Conservation (phyloP, 2,113 vertebrate genomes). For the Lethenteron reissneri region DNA sequence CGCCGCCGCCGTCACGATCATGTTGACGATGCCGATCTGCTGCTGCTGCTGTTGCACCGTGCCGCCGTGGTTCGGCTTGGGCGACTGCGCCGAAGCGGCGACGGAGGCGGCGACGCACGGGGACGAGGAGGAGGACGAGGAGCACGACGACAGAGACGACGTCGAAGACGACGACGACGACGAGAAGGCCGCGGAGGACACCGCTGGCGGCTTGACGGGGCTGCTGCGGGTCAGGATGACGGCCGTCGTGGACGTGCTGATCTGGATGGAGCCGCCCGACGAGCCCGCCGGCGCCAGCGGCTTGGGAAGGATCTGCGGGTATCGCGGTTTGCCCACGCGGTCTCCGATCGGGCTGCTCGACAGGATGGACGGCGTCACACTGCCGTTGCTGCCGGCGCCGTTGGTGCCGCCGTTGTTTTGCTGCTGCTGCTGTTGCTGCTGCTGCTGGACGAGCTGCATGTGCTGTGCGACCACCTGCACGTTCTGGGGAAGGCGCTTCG, state of each 20-base stretch:
- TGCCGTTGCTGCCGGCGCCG: neutral
- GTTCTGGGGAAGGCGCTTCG: neutral
- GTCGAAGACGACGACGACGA: no score
- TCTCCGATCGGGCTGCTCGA: slow-evolving; percentile 1
- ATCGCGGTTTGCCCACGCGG: slow-evolving; percentile 3
- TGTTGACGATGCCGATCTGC: no score
- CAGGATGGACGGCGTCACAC: neutral
- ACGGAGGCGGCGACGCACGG: no score
- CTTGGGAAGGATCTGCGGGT: slow-evolving; percentile 6
- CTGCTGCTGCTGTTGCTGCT: slow-evolving; percentile 2
- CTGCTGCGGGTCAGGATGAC: neutral
- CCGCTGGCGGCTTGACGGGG: neutral
- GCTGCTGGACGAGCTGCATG: neutral
- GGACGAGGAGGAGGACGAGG: no score
- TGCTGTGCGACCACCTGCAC: neutral
- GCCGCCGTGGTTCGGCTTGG: no score
- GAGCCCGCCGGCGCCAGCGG: neutral
- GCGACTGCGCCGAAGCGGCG: no score
- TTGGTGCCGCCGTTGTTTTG: neutral
- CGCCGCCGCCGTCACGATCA: no score
- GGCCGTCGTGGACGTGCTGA: neutral
- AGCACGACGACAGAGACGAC: no score
- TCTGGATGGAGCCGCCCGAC: slow-evolving; percentile 1
- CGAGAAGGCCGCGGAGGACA: no score
- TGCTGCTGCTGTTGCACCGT: no score